Evolutionary conservation across 2,797 vertebrate genomes (phyloP).

Genomic region (Acipenser transmontanus): DNA sequence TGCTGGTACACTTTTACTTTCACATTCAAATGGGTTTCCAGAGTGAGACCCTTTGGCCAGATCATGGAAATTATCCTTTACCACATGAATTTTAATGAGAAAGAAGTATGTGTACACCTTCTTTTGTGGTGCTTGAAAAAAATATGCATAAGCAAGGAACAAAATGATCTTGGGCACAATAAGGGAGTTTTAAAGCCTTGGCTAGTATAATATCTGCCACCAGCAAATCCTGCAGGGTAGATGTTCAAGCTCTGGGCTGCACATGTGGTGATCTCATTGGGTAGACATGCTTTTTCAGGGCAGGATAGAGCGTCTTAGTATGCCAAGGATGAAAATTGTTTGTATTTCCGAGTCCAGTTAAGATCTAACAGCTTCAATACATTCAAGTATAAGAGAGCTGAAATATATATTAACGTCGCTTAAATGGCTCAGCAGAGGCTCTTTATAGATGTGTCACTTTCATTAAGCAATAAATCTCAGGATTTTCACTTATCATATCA

Average conservation of each 20-base stretch:
- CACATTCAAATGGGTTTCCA: too few relatives aligned
- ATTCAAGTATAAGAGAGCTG: not conserved
- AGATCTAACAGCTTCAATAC: too few relatives aligned
- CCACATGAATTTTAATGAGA: too few relatives aligned
- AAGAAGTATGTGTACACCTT: too few relatives aligned
- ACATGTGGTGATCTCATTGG: not conserved
- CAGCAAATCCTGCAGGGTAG: slow-evolving; percentile 16
- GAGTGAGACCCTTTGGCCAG: too few relatives aligned
- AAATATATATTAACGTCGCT: not conserved
- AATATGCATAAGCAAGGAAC: too few relatives aligned
- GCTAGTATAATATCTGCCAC: slow-evolving; percentile 9
- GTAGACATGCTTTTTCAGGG: not conserved
- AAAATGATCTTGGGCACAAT: too few relatives aligned
- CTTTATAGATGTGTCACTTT: slow-evolving; percentile 4
- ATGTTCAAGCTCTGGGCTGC: not conserved
- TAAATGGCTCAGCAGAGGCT: not conserved
- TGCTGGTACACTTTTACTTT: too few relatives aligned
- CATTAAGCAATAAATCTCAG: slow-evolving; percentile 1
- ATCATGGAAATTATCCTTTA: too few relatives aligned
- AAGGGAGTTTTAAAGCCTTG: too few relatives aligned
- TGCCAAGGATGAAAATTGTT: not conserved
- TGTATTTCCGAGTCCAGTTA: slow-evolving; percentile 10
- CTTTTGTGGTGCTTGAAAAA: too few relatives aligned
- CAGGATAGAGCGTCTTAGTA: not conserved
- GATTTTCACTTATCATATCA: slow-evolving; percentile 6